Evolutionary conservation across 2,113 vertebrate genomes (phyloP).

Genomic region (Phainopepla nitens): DNA sequence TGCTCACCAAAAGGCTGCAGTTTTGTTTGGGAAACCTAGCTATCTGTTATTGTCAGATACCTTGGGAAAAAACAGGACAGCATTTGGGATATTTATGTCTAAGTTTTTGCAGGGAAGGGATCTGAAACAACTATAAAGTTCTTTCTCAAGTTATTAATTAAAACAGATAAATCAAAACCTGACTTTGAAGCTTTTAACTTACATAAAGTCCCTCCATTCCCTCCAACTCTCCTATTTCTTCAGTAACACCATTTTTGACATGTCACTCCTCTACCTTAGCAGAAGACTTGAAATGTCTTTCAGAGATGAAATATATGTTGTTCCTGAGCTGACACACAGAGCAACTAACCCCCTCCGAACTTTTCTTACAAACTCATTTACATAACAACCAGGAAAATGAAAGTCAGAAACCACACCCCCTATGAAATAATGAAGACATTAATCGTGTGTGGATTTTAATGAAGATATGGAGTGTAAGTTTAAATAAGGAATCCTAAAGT

Average conservation of each 20-base stretch:
- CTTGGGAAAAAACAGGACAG: neutral
- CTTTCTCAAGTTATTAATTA: neutral
- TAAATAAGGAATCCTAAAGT: neutral
- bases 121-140: neutral
- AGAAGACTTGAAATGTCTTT: neutral
- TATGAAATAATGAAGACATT: neutral
- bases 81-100: neutral
- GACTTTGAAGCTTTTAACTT: neutral
- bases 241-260: neutral
- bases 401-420: rapidly evolving
- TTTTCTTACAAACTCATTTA: neutral
- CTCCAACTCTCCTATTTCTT: neutral
- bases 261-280: neutral
- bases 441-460: neutral
- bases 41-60: neutral
- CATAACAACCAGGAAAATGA: rapidly evolving
- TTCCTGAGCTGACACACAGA: neutral
- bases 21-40: neutral
- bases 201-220: neutral
- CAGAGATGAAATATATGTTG: neutral
- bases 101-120: neutral
- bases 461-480: rapidly evolving
- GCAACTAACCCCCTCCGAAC: neutral
- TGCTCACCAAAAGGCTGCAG: neutral
- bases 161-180: neutral